Percentiles rank a stretch among this genome's conserved stretches.
These are phyloP conservation scores for Nemotelus pantherinus DNA, from an alignment of 2,888 invertebrate species.

Conservation along the genomic window DNA sequence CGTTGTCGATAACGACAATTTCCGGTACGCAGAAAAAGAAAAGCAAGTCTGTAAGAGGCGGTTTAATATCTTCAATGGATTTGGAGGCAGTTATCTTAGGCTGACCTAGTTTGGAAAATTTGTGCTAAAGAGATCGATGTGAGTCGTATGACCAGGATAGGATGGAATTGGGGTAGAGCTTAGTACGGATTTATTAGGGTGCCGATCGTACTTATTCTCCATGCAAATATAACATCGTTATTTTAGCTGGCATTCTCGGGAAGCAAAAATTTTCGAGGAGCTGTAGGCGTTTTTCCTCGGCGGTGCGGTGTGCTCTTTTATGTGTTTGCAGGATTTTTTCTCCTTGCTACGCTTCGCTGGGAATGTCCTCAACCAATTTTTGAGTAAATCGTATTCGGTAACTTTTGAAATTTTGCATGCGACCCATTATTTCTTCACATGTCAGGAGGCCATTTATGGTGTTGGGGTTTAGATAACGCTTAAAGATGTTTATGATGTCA, in stretches of 20 bases:
- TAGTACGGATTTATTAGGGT: constrained; percentile 28
- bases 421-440: constrained; percentile 31
- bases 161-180: constrained; percentile 33
- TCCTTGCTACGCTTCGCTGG: not conserved
- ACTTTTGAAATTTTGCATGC: not conserved
- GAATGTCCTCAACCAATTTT: not conserved
- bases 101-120: constrained; percentile 40
- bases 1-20: constrained; percentile 41
- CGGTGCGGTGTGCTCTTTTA: constrained; percentile 46
- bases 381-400: not conserved
- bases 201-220: constrained; percentile 45
- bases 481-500: constrained; percentile 19
- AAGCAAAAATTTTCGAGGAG: constrained; percentile 44
- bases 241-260: not conserved
- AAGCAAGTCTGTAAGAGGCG: not conserved
- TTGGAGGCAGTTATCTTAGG: too few relatives aligned
- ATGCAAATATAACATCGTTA: constrained; percentile 36
- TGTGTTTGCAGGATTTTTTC: constrained; percentile 47
- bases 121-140: constrained; percentile 41
- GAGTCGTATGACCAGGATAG: constrained; percentile 28
- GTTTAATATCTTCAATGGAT: too few relatives aligned
- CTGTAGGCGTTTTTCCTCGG: constrained; percentile 45
- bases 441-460: constrained; percentile 43
- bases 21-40: constrained; percentile 34
- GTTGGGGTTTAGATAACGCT: constrained; percentile 18